A percentile compares a stretch with the other conserved stretches of the same genome.
These are phyloP conservation scores for Acleris emargana DNA, from an alignment of 2,888 invertebrate genomes.

Conservation along the genomic window DNA sequence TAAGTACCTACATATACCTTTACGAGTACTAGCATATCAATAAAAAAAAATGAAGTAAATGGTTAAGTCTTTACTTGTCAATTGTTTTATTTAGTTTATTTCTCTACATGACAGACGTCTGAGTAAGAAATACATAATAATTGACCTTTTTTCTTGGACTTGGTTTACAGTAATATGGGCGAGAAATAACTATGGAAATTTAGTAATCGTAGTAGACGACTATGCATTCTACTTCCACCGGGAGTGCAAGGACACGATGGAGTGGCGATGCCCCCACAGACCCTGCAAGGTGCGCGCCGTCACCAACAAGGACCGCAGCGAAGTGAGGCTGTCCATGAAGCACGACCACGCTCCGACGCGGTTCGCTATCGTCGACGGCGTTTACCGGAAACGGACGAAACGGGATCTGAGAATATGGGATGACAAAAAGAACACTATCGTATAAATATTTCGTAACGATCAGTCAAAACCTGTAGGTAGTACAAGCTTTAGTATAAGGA, in stretches of 20 bases:
- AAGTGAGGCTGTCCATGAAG: slow-evolving; percentile 8
- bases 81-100: no score
- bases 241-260: slow-evolving; percentile 17
- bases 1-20: no score
- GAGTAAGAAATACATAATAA: no score
- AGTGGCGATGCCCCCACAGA: slow-evolving; percentile 28
- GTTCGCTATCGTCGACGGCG: slow-evolving; percentile 18
- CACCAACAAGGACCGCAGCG: slow-evolving; percentile 12
- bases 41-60: no score
- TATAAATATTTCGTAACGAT: neutral
- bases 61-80: no score
- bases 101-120: no score
- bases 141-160: no score
- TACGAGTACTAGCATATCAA: no score
- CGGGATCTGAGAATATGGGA: neutral
- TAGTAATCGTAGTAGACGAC: slow-evolving; percentile 30
- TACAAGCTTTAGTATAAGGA: no score
- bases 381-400: slow-evolving; percentile 20
- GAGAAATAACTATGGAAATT: slow-evolving; percentile 25
- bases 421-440: neutral
- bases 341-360: slow-evolving; percentile 19
- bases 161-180: slow-evolving; percentile 18
- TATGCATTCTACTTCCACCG: slow-evolving; percentile 33
- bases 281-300: slow-evolving; percentile 27
- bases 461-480: no score